Evolutionary conservation across 2,797 vertebrate genomes (phyloP).

Genomic region (Australoheros facetus): DNA sequence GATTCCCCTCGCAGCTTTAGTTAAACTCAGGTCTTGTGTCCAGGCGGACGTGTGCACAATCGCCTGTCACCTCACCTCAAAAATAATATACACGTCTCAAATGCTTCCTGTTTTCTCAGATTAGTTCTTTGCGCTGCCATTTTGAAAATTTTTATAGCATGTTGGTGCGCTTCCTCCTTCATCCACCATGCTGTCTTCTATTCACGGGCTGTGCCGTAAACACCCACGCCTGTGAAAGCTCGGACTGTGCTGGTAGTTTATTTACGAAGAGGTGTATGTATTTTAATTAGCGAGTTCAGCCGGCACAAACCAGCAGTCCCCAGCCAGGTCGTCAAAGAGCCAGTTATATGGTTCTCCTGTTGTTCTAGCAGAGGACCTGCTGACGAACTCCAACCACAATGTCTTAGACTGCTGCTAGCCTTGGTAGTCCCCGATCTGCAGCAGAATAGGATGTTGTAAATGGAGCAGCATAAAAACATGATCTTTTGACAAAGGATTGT

Average conservation of each 20-base stretch:
- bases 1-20: background rate
- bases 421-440: background rate
- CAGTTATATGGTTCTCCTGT: background rate
- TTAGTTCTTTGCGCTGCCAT: too few relatives aligned
- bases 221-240: background rate
- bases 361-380: background rate
- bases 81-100: background rate
- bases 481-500: background rate
- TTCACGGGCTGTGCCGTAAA: background rate
- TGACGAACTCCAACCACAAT: background rate
- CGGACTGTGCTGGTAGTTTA: background rate
- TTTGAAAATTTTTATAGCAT: too few relatives aligned
- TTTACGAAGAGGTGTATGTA: background rate
- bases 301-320: background rate
- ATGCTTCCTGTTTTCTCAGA: too few relatives aligned
- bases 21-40: background rate
- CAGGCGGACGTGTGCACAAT: background rate
- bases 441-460: background rate
- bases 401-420: background rate
- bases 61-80: fast-evolving
- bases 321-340: background rate
- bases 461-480: background rate
- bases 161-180: background rate
- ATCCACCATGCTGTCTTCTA: fast-evolving
- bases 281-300: background rate